Evolutionary conservation across 2,888 invertebrate species (phyloP).

Genomic region (Rapana venosa): DNA sequence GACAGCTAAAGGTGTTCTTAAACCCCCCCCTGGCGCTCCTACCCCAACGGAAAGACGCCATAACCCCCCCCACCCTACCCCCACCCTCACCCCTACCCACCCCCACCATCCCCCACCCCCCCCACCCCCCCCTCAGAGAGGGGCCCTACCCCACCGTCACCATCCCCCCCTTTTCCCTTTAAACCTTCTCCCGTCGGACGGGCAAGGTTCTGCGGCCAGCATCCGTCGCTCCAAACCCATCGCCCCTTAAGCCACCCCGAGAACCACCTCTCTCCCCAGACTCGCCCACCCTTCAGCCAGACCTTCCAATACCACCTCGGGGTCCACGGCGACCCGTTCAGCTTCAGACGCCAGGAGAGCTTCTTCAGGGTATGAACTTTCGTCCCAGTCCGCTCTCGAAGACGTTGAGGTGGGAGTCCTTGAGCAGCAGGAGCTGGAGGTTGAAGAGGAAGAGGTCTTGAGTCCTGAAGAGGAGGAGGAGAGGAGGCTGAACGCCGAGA

Average conservation of each 20-base stretch:
- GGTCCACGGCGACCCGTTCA: neutral
- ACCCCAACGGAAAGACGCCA: neutral
- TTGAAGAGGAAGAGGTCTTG: neutral
- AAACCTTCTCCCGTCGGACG: neutral
- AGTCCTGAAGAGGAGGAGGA: slow-evolving; percentile 42
- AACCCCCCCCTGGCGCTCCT: slow-evolving; percentile 14
- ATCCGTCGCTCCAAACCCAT: neutral
- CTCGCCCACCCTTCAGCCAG: neutral
- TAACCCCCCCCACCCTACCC: neutral
- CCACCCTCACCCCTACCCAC: neutral
- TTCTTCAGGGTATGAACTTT: neutral
- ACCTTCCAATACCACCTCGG: slow-evolving; percentile 11
- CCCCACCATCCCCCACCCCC: neutral
- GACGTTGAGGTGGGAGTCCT: neutral
- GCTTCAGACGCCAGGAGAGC: slow-evolving; percentile 13
- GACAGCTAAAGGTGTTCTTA: slow-evolving; percentile 9
- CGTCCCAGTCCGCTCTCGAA: neutral
- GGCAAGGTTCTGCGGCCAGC: neutral
- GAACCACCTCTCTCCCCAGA: slow-evolving; percentile 22
- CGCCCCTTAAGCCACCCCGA: neutral
- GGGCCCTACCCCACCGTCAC: neutral
- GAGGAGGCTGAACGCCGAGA: slow-evolving; percentile 54
- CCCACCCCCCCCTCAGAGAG: neutral
- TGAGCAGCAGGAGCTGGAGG: neutral
- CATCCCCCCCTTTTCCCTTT: neutral